Percentiles rank a stretch among this genome's conserved stretches.
Conservation (phyloP, 2,797 vertebrate genomes). For the Champsocephalus esox region DNA sequence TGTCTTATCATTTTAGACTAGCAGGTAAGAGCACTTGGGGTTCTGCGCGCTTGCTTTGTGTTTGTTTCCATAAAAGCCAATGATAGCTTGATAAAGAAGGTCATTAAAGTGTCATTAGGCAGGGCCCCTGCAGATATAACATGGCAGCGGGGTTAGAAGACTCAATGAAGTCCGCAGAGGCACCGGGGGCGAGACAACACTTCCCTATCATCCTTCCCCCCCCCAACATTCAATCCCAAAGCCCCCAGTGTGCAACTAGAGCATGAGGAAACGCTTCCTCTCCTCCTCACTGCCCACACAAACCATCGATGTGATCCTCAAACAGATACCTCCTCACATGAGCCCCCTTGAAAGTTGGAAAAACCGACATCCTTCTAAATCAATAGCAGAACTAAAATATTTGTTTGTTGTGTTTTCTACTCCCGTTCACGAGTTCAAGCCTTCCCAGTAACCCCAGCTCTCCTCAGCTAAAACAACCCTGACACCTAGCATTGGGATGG, state of each 20-base stretch:
- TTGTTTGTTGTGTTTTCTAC: constrained; percentile 47
- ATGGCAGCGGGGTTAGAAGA: constrained; percentile 43
- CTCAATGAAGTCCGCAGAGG: constrained; percentile 19
- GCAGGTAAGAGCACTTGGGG: constrained; percentile 16
- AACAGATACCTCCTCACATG: constrained; percentile 32
- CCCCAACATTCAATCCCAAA: constrained; percentile 36
- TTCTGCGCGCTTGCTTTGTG: constrained; percentile 67
- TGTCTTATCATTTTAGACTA: constrained; percentile 23
- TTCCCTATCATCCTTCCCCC: constrained; percentile 7
- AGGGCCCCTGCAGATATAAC: constrained; percentile 74
- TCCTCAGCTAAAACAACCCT: constrained; percentile 36
- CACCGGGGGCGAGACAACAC: constrained; percentile 14
- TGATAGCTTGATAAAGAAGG: constrained; percentile 80
- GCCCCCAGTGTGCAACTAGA: constrained; percentile 26
- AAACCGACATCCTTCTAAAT: constrained; percentile 48
- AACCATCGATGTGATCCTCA: constrained; percentile 51
- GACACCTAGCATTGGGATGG: constrained; percentile 60
- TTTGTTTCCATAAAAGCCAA: constrained; percentile 62
- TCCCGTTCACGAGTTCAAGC: constrained; percentile 36
- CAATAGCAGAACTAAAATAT: constrained; percentile 47
- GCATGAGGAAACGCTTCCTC: constrained; percentile 30
- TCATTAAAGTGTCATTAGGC: constrained; percentile 85
- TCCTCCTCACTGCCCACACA: constrained; percentile 44
- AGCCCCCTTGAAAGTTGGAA: constrained; percentile 44
- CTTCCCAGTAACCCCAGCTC: constrained; percentile 33